phyloP scores from a whole-genome alignment of 1,140 invertebrate species.

The Phymastichus coffea region DNA sequence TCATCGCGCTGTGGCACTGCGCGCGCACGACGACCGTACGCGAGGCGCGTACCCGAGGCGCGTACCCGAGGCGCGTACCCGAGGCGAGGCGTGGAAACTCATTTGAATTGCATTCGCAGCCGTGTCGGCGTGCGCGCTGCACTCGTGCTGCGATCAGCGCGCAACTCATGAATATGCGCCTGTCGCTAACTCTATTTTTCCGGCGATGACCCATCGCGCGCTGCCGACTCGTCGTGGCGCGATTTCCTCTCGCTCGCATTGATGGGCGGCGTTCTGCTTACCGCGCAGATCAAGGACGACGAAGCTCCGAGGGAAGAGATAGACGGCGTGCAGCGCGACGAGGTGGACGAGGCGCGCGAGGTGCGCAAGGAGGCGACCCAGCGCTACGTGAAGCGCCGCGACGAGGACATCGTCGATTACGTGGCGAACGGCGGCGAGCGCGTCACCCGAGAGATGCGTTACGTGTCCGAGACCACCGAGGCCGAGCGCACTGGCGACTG shows the following conservation, averaged over 20 bases:
- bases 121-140: too few relatives aligned
- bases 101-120: too few relatives aligned
- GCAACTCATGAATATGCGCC: too few relatives aligned
- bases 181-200: too few relatives aligned
- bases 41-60: neutral
- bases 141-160: too few relatives aligned
- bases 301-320: constrained; percentile 62
- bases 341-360: constrained; percentile 51
- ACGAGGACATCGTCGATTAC: constrained; percentile 76
- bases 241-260: too few relatives aligned
- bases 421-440: constrained; percentile 69
- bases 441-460: constrained; percentile 74
- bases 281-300: constrained; percentile 73
- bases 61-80: too few relatives aligned
- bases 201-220: too few relatives aligned
- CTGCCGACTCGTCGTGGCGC: too few relatives aligned
- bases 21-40: neutral
- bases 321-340: constrained; percentile 49
- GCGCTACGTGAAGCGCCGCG: constrained; percentile 51
- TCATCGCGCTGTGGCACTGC: too few relatives aligned
- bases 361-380: constrained; percentile 61
- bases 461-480: constrained; percentile 75
- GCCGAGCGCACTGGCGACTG: constrained; percentile 56
- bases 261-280: too few relatives aligned
- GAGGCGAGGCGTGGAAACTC: too few relatives aligned